Evolutionary conservation across 2,797 vertebrate species (phyloP), one percentile per base, ranked within the genome.

Genomic region (Lepilemur ruficaudatus): DNA sequence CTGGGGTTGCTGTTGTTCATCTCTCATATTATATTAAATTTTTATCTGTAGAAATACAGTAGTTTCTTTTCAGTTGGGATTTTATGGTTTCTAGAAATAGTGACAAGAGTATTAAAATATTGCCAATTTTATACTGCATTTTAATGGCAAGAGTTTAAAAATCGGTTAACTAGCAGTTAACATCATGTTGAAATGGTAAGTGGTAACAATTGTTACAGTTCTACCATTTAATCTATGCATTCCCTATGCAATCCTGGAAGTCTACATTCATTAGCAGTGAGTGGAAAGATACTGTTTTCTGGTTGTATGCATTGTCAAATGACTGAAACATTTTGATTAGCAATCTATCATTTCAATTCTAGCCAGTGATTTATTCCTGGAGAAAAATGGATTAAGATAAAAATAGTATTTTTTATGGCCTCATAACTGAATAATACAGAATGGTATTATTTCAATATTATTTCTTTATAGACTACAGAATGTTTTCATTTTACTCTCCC

Each of bases 321-420:
- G n/a, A 67, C 79, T 84, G 61, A 97, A 96, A 92, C 38, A 81
- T 97, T 94, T 89, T 96, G 96, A 98, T 98, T 91, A 97, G 28
- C 86, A 73, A 7, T 95, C 85, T 95, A 23, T 98, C 48, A 97
- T 70, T 93, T 70, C 67, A 61, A 17, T 87, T 95, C 88, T 63
- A 73, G 15, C 28, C 4, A 18, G 11, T 89, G 88, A 67, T 89
- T 94, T 96, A 65, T 90, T 95, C 25, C 85, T 92, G 20, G 5
- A 93, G 67, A 86, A 90, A 95, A 93, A 65, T 82, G 10, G 50
- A 85, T 97, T 97, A 96, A 92, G 78, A 86, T 91, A 67, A 75
- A 41, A 93, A 94, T 86, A 93, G 38, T 96, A 81, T 92, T 93
- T 84, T 95, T 92, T 93, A 75, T 32, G 70, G 52, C n/a, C 23